Percentiles rank a stretch among this genome's conserved stretches.
Evolutionary conservation across 30 jellyfish, hydroid and myxozoan species (phyloP).

Genomic region (Nemopilema nomurai): DNA sequence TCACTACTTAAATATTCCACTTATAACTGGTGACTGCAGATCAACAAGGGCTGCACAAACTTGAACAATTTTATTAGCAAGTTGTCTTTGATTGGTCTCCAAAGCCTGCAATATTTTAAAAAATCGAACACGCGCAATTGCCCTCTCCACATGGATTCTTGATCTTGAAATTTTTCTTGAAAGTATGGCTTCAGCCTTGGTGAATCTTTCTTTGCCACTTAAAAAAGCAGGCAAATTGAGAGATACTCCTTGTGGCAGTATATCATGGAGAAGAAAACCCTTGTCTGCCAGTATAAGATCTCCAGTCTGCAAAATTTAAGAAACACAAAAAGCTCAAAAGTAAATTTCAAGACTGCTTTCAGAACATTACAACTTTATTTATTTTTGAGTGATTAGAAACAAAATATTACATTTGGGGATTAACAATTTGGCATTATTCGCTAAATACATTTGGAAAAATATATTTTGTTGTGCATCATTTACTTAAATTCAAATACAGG

Average conservation of each 20-base stretch:
- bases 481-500: neutral
- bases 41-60: slow-evolving; percentile 21
- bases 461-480: neutral
- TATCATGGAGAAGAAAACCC: neutral
- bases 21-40: slow-evolving; percentile 21
- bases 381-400: neutral
- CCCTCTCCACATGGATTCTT: neutral
- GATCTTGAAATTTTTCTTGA: neutral
- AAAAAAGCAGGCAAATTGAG: neutral
- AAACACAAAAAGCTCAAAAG: neutral
- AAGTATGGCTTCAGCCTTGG: neutral
- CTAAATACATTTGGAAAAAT: neutral
- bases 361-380: neutral
- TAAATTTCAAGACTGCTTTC: neutral
- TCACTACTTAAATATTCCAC: neutral
- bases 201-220: neutral
- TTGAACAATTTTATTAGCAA: neutral
- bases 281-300: neutral
- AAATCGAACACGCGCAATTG: neutral
- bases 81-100: neutral
- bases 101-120: neutral
- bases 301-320: neutral
- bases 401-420: neutral
- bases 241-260: neutral
- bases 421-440: neutral